These are phyloP conservation scores for Tauraco hartlaubi DNA, from an alignment of 2,797 vertebrate species.

Conservation along the genomic window DNA sequence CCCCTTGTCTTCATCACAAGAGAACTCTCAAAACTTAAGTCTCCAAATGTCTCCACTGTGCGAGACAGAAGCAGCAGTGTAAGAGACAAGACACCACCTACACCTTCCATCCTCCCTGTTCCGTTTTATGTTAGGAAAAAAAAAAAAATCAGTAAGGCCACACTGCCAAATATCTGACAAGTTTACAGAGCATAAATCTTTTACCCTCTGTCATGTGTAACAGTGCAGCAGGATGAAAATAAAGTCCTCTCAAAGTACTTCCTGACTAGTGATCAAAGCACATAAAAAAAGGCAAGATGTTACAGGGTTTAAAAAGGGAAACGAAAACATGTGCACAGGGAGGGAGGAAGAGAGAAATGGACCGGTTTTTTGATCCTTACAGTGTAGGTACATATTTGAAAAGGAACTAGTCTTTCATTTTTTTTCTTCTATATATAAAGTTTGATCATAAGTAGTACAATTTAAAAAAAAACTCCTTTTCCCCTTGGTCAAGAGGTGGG, in stretches of 20 bases:
- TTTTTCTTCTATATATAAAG: background rate
- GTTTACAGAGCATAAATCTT: background rate
- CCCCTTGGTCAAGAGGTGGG: no score
- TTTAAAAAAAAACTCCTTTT: background rate
- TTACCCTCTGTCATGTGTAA: background rate
- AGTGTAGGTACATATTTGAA: background rate
- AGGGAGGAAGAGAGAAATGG: background rate
- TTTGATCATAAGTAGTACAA: background rate
- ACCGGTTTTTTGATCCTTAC: background rate
- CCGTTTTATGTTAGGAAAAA: background rate
- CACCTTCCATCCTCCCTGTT: background rate
- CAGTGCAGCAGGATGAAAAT: background rate
- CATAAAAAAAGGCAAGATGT: background rate
- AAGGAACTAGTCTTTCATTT: background rate
- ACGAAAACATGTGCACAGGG: background rate
- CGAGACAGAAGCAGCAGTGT: background rate
- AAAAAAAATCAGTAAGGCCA: background rate
- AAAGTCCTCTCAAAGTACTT: background rate
- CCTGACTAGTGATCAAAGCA: background rate
- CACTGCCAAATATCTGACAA: background rate
- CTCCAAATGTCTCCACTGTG: background rate
- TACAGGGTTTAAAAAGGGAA: background rate
- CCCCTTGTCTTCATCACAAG: background rate
- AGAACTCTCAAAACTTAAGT: background rate
- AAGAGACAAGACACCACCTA: background rate